Percentiles rank a stretch among this genome's conserved stretches.
Evolutionary conservation across 1,140 invertebrate species (phyloP).

Genomic region (Pseudoatta argentina): DNA sequence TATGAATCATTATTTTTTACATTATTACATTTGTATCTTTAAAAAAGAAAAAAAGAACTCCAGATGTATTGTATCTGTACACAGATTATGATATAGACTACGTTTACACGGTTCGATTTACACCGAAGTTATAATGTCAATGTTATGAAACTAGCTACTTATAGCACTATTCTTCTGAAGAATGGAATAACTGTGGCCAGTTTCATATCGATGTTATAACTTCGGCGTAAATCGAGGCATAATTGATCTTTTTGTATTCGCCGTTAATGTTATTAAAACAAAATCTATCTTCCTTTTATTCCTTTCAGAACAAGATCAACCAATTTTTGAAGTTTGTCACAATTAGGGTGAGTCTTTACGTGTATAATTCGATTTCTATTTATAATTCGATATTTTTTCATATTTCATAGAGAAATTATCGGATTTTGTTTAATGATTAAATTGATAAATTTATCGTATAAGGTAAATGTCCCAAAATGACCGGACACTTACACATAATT

Average conservation of each 20-base stretch:
- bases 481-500: no score
- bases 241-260: neutral
- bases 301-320: slow-evolving; percentile 11
- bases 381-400: neutral
- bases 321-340: slow-evolving; percentile 1
- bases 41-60: neutral
- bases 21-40: neutral
- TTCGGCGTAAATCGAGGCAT: no score
- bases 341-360: slow-evolving; percentile 50
- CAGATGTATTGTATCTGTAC: slow-evolving; percentile 7
- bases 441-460: neutral
- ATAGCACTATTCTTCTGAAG: no score
- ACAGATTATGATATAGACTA: neutral
- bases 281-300: neutral
- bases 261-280: neutral
- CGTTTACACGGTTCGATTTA: no score
- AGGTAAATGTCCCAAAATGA: no score
- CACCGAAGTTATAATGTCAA: no score
- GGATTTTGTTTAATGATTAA: neutral
- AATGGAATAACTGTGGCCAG: no score
- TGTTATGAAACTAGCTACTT: no score
- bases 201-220: no score
- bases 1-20: neutral
- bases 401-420: neutral
- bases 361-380: neutral